Conservation (phyloP, 1,140 invertebrate species). For the Drosophila watanabei region DNA sequence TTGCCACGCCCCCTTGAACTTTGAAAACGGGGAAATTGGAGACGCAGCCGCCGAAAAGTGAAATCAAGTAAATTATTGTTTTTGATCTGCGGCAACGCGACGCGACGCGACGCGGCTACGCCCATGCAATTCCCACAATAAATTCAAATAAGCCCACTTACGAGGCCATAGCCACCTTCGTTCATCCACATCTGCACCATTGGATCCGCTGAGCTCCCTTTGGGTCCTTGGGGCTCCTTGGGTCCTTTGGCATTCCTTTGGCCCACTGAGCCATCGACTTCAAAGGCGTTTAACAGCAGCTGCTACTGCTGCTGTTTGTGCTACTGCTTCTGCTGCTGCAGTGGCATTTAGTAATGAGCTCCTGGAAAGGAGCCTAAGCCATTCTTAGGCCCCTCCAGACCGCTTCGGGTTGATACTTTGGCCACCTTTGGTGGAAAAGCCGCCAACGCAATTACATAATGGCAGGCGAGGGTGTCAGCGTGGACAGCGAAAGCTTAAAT, state of each 20-base stretch:
- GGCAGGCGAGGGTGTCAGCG: neutral
- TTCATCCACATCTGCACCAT: conserved; percentile 37
- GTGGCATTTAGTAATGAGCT: conserved; percentile 73
- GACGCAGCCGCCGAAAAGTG: conserved; percentile 29
- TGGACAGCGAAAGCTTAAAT: neutral
- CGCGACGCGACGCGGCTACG: conserved; percentile 5
- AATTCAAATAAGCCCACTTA: conserved; percentile 69
- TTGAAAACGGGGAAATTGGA: conserved; percentile 3
- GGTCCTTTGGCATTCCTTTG: conserved; percentile 23
- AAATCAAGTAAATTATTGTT: conserved; percentile 75
- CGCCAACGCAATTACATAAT: conserved; percentile 29
- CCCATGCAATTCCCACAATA: conserved; percentile 54
- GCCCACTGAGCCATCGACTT: conserved; percentile 47
- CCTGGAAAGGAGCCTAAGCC: conserved; percentile 54
- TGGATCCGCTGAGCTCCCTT: conserved; percentile 13
- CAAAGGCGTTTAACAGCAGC: conserved; percentile 60
- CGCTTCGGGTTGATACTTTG: conserved; percentile 19
- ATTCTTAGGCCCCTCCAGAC: conserved; percentile 19
- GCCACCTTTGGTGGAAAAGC: conserved; percentile 25
- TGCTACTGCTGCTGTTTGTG: conserved; percentile 39
- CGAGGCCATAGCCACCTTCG: conserved; percentile 24
- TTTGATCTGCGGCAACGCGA: conserved; percentile 47
- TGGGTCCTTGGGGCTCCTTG: conserved; percentile 1
- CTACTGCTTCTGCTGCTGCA: conserved; percentile 17
- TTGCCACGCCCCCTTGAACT: conserved; percentile 11